Conservation (phyloP, 2,797 vertebrate genomes). For the Esox lucius region DNA sequence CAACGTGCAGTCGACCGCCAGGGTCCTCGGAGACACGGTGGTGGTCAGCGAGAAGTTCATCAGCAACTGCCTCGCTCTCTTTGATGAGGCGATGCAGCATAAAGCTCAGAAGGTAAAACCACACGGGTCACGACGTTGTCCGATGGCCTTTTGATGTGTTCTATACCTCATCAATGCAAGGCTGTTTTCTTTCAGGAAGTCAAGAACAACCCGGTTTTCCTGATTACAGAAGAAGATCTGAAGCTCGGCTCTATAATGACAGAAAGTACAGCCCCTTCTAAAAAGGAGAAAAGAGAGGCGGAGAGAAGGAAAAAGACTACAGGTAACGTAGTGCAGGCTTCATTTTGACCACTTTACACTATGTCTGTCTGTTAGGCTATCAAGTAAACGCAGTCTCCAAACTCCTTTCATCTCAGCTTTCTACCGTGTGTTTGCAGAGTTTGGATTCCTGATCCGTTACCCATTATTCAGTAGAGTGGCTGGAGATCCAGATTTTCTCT, state of each 20-base stretch:
- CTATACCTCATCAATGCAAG: background rate
- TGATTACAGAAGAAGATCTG: slow-evolving; percentile 92
- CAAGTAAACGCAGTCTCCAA: background rate
- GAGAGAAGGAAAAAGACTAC: slow-evolving; percentile 86
- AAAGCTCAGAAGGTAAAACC: slow-evolving; percentile 90
- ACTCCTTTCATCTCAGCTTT: no score
- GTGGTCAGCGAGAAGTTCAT: slow-evolving; percentile 94
- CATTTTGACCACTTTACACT: background rate
- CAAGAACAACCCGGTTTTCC: slow-evolving; percentile 88
- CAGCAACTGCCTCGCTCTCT: slow-evolving; percentile 79
- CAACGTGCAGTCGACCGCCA: slow-evolving; percentile 76
- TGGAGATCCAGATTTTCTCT: no score
- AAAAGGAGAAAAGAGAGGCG: slow-evolving; percentile 89
- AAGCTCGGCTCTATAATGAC: slow-evolving; percentile 75
- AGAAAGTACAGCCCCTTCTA: slow-evolving; percentile 74
- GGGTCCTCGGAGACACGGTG: slow-evolving; percentile 81
- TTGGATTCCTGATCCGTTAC: background rate
- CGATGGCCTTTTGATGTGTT: background rate
- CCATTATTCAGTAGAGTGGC: background rate
- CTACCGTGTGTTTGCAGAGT: background rate
- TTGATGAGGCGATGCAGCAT: slow-evolving; percentile 86
- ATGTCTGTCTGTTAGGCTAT: background rate
- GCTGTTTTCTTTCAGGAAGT: slow-evolving; percentile 78
- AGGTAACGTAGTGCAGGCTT: slow-evolving; percentile 67
- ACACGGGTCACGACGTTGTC: background rate